A percentile compares a stretch with the other conserved stretches of the same genome.
Conservation (phyloP, 1,140 invertebrate genomes). For the Nasonia vitripennis region DNA sequence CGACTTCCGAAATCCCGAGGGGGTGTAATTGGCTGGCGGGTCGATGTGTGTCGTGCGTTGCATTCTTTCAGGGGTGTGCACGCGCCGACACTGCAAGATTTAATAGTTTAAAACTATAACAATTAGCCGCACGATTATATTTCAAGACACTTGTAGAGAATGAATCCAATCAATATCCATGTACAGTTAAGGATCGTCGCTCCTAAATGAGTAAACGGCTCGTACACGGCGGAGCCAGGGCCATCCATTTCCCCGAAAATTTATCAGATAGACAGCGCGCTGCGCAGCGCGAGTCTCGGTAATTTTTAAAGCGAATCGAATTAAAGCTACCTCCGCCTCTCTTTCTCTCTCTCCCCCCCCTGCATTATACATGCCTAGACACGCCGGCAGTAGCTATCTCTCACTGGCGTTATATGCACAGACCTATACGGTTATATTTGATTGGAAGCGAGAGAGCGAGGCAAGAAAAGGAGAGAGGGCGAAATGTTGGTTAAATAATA, state of each 20-base stretch:
- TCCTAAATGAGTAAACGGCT: slow-evolving; percentile 22
- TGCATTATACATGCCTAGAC: slow-evolving; percentile 43
- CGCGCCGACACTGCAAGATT: no score
- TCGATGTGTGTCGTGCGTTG: slow-evolving; percentile 32
- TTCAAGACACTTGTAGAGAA: no score
- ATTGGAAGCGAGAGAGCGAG: slow-evolving; percentile 57
- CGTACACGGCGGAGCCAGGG: neutral
- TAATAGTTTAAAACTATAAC: no score
- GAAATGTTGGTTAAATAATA: slow-evolving; percentile 72
- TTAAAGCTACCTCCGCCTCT: slow-evolving; percentile 19
- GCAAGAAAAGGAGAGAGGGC: slow-evolving; percentile 47
- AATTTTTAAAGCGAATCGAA: slow-evolving; percentile 48
- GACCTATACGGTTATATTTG: slow-evolving; percentile 64
- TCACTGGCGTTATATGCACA: neutral
- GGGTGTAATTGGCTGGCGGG: slow-evolving; percentile 63
- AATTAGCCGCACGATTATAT: no score
- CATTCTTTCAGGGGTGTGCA: no score
- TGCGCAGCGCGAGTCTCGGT: neutral
- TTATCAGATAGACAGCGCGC: slow-evolving; percentile 25
- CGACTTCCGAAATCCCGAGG: slow-evolving; percentile 61
- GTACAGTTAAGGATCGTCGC: neutral
- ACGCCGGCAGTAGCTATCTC: neutral
- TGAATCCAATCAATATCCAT: neutral
- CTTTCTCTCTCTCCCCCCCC: slow-evolving; percentile 7
- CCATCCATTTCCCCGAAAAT: neutral